Conservation (phyloP, 2,888 invertebrate genomes). For the Chrysolina haemoptera region DNA sequence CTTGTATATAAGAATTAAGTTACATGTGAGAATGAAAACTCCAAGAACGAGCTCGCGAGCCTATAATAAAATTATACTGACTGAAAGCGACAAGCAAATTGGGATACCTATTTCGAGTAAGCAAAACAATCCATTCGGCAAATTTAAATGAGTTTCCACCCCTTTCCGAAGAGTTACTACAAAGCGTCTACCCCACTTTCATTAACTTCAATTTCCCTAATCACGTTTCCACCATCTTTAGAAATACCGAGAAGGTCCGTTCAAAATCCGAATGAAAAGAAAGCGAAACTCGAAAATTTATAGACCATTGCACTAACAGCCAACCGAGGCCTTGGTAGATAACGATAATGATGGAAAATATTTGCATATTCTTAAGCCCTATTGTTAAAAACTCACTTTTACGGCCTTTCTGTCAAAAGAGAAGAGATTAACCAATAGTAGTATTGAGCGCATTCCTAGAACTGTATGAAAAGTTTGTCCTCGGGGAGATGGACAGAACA, state of each 20-base stretch:
- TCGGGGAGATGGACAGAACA: conserved; percentile 1
- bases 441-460: conserved; percentile 45
- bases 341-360: conserved; percentile 47
- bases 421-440: conserved; percentile 39
- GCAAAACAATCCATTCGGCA: conserved; percentile 38
- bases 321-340: conserved; percentile 40
- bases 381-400: conserved; percentile 50
- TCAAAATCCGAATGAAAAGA: conserved; percentile 14
- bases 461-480: conserved; percentile 34
- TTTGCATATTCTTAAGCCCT: conserved; percentile 51
- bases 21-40: background rate
- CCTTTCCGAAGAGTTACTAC: conserved; percentile 26
- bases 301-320: conserved; percentile 34
- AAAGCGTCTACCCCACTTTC: conserved; percentile 16
- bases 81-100: conserved; percentile 14
- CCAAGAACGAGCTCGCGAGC: background rate
- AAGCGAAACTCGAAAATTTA: conserved; percentile 16
- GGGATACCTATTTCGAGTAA: conserved; percentile 26
- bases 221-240: conserved; percentile 17
- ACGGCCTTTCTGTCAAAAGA: conserved; percentile 49
- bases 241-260: conserved; percentile 17
- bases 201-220: conserved; percentile 22
- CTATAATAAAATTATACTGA: conserved; percentile 1
- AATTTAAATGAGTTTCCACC: conserved; percentile 38
- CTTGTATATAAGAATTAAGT: too few relatives aligned